These are phyloP conservation scores for Apis mellifera DNA, from an alignment of 1,140 invertebrate genomes.

Conservation along the genomic window Amel_HAv3.1 CM009931.2:22198501-22199000, in stretches of 20 bases:
- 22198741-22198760: slow-evolving; percentile 8
- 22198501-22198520: neutral
- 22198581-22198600: neutral
- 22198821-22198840: slow-evolving; percentile 44
- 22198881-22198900: slow-evolving; percentile 45
- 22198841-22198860: slow-evolving; percentile 34
- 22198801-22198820: slow-evolving; percentile 38
- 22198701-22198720: neutral
- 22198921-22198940: slow-evolving; percentile 52
- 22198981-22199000: slow-evolving; percentile 46
- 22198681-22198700: neutral
- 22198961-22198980: slow-evolving; percentile 36
- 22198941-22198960: slow-evolving; percentile 36
- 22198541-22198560: neutral
- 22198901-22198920: slow-evolving; percentile 56
- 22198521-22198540: too few species aligned
- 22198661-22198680: too few species aligned
- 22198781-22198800: slow-evolving; percentile 21
- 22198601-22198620: neutral
- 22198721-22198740: slow-evolving; percentile 27
- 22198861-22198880: slow-evolving; percentile 19
- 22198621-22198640: neutral
- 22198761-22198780: neutral
- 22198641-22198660: neutral
- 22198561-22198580: neutral